Evolutionary conservation across 2,113 vertebrate genomes (phyloP).

Genomic region (Rhinolophus ferrumequinum): DNA sequence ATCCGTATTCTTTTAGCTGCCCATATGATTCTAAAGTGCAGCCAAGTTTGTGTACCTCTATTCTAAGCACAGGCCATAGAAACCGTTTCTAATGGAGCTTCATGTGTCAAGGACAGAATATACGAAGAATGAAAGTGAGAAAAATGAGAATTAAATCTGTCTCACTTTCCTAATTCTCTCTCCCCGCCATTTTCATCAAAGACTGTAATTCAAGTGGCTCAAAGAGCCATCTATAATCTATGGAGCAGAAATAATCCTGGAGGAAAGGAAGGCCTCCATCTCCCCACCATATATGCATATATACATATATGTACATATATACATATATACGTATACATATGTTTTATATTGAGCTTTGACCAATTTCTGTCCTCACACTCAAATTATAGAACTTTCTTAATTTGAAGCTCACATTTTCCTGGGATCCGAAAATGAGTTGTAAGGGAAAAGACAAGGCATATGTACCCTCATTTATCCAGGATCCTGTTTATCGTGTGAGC

Average conservation of each 20-base stretch:
- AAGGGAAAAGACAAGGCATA: background rate
- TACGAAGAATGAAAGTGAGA: background rate
- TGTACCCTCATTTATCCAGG: rapidly evolving
- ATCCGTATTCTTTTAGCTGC: background rate
- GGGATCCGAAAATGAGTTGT: background rate
- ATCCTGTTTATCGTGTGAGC: background rate
- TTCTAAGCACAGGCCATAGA: background rate
- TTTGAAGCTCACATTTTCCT: background rate
- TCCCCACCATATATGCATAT: no score
- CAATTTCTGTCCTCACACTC: background rate
- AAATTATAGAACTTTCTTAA: background rate
- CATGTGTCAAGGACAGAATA: background rate
- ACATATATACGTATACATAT: no score
- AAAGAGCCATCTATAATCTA: background rate
- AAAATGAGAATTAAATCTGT: background rate
- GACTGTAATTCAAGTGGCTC: background rate
- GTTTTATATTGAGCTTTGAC: background rate
- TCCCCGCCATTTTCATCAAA: background rate
- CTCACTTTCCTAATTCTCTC: background rate
- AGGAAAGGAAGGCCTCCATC: background rate
- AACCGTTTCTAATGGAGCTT: background rate
- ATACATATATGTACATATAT: no score
- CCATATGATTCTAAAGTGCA: background rate
- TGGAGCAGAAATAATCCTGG: background rate
- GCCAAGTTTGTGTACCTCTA: background rate